Base-by-base conservation (phyloP, 2,888 invertebrate genomes). In the Tinea pellionella region DNA sequence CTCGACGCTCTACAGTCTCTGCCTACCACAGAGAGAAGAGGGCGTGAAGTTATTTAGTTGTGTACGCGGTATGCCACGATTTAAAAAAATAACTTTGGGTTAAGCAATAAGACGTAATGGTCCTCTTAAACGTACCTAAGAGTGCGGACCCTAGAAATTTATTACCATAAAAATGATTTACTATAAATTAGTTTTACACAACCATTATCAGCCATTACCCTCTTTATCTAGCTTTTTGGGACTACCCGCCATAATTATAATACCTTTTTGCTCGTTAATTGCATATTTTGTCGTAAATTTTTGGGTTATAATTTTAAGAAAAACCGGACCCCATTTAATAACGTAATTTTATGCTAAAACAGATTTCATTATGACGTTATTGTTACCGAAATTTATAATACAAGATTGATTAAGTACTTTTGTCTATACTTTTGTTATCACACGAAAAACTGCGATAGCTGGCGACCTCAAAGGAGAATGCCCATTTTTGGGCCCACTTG, bases 131-230 rank as follows among this genome's bases (percentile, higher is more conserved):
- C 47, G 15, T 8, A 47, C 47, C 47, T 47, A 15, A 47, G 15
- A 16, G 29, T n/a, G n/a, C n/a, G 51, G 24, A 29, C 59, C 42
- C 59, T 30, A 7, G 6, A 59, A 59, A 59, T 42, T n/a, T 47
- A 29, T 59, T 24, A 47, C 59, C 30, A 15, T 13, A 59, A 59
- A 47, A 43, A 47, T 59, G 59, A 59, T 59, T 59, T 59, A 59
- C 59, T 59, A 59, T 41, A 59, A 59, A 59, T 59, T 59, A 59
- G 43, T 59, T 59, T 59, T 43, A 59, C 59, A 47, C 24, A 13
- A 15, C 18, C 18, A 59, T 59, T 59, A 29, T 59, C 43, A 16
- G 57, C 57, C 57, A 32, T 32, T 57, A 57, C 32, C 24, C 32
- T 29, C 53, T 18, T 57, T 57, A 57, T 57, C 57, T 15, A 53